Evolutionary conservation across 2,888 invertebrate species (phyloP).

Genomic region (Aromia moschata): DNA sequence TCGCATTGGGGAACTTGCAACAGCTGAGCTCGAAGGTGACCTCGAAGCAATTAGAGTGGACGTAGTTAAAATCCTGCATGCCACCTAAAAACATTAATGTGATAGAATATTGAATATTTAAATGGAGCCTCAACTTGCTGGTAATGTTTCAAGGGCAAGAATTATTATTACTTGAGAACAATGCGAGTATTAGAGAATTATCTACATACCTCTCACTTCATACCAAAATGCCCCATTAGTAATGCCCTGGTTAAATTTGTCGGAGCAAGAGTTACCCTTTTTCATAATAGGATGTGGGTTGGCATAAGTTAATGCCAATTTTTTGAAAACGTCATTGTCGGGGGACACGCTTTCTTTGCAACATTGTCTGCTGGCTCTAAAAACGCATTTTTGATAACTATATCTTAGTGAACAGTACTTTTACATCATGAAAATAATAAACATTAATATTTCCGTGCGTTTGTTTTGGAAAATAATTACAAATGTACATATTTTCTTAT

Average conservation of each 20-base stretch:
- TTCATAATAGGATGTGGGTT: slow-evolving; percentile 79
- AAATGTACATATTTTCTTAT: too few species aligned
- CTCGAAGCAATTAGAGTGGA: slow-evolving; percentile 94
- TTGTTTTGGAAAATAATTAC: too few species aligned
- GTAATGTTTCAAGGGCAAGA: too few species aligned
- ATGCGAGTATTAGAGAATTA: background rate
- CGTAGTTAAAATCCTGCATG: slow-evolving; percentile 99
- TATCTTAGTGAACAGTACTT: too few species aligned
- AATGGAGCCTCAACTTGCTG: background rate
- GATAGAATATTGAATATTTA: too few species aligned
- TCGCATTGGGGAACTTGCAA: slow-evolving; percentile 87
- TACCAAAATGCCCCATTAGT: slow-evolving; percentile 96
- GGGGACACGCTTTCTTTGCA: slow-evolving; percentile 81
- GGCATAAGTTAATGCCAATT: slow-evolving; percentile 81
- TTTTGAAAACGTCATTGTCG: slow-evolving; percentile 82
- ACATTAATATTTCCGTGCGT: too few species aligned
- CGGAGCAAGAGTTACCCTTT: slow-evolving; percentile 76
- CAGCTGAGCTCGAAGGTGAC: slow-evolving; percentile 97
- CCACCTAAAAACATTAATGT: too few species aligned
- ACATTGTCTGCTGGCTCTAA: too few species aligned
- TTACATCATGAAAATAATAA: too few species aligned
- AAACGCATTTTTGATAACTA: too few species aligned
- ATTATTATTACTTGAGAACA: too few species aligned
- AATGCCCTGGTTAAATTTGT: slow-evolving; percentile 80
- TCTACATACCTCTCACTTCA: slow-evolving; percentile 75